phyloP scores from a whole-genome alignment of 1,140 invertebrate species.

The Euborellia annulipes region DNA sequence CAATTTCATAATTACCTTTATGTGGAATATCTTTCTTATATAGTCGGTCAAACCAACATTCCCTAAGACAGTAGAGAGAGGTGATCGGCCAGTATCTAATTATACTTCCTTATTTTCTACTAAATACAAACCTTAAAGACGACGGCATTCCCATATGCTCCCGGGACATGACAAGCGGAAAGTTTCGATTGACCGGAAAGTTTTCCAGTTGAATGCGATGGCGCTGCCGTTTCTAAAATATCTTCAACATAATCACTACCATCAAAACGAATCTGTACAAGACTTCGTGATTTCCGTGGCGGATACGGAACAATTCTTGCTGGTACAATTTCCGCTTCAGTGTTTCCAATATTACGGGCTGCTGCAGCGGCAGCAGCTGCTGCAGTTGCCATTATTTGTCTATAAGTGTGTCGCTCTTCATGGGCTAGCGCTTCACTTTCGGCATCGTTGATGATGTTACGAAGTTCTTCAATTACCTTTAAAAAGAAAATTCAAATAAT shows the following conservation, averaged over 20 bases:
- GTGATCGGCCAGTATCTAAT: too few species aligned
- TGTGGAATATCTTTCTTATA: too few species aligned
- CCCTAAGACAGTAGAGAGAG: too few species aligned
- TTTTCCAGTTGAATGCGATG: too few species aligned
- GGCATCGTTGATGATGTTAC: slow-evolving; percentile 70
- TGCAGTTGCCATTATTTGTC: background rate
- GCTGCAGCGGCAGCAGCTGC: background rate
- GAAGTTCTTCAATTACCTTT: slow-evolving; percentile 69
- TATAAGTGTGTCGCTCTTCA: slow-evolving; percentile 21
- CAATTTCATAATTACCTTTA: too few species aligned
- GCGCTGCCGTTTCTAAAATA: slow-evolving; percentile 28
- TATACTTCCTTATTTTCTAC: too few species aligned
- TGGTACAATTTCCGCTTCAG: slow-evolving; percentile 42
- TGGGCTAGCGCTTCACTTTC: slow-evolving; percentile 50
- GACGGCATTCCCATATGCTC: too few species aligned
- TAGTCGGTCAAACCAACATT: too few species aligned
- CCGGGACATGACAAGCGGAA: too few species aligned
- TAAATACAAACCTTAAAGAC: too few species aligned
- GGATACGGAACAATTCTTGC: slow-evolving; percentile 42
- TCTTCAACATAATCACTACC: slow-evolving; percentile 24
- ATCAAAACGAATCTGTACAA: slow-evolving; percentile 33
- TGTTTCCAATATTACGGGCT: background rate
- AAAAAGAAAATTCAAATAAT: too few species aligned
- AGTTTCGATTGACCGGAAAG: too few species aligned
- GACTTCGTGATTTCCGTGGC: slow-evolving; percentile 35